These are phyloP conservation scores for Papilio aristodemus DNA, from an alignment of 1,140 invertebrate genomes.

Conservation along the genomic window DNA sequence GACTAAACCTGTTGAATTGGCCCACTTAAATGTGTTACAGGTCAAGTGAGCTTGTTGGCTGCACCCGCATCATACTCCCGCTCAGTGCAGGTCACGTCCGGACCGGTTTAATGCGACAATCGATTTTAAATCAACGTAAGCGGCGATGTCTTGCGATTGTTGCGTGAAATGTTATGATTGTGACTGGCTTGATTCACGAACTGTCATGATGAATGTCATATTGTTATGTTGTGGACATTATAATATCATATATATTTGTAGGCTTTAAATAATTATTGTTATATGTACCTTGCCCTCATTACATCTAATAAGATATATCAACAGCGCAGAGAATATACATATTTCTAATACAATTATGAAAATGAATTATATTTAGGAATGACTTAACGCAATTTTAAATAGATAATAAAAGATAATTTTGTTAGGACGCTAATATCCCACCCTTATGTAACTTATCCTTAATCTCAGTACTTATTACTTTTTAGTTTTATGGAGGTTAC, in stretches of 20 bases:
- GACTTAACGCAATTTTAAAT: no score
- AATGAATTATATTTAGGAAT: no score
- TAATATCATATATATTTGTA: background rate
- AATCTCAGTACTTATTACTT: no score
- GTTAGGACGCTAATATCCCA: no score
- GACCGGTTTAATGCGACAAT: constrained; percentile 65
- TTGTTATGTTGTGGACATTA: background rate
- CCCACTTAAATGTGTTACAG: constrained; percentile 68
- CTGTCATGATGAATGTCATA: background rate
- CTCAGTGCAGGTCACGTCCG: constrained; percentile 52
- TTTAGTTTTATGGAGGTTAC: no score
- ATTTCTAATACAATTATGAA: no score
- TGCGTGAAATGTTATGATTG: constrained; percentile 34
- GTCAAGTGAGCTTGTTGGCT: constrained; percentile 61
- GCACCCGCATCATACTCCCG: constrained; percentile 68
- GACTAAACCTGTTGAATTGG: constrained; percentile 66
- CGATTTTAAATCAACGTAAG: constrained; percentile 61
- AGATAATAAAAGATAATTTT: no score
- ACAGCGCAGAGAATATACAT: no score
- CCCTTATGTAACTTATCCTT: no score
- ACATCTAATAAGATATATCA: no score
- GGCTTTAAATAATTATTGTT: no score
- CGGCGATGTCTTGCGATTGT: constrained; percentile 35
- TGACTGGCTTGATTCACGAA: constrained; percentile 23
- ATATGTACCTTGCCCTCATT: no score